Base-by-base conservation (phyloP, 2,797 vertebrate species). In the Chelidonichthys spinosus region DNA sequence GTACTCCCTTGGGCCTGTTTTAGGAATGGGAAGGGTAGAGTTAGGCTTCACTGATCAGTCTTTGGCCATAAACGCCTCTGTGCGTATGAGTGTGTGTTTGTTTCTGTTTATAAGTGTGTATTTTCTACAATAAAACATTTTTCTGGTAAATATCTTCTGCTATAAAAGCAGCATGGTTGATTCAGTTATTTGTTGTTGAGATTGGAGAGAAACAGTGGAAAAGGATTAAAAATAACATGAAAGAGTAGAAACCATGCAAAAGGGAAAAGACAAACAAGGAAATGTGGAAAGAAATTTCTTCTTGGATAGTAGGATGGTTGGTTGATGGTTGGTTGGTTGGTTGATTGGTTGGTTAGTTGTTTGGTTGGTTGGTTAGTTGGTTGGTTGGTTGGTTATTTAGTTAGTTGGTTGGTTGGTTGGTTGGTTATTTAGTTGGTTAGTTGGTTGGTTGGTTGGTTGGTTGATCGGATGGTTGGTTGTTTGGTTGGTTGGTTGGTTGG, bases 1-100 rank as follows among this genome's bases (percentile, higher is more conserved):
- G 77, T 43, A 68, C 66, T 87, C 91, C 85, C 82, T 1, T 40
- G 89, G 78, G 91, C 4, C 42, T 79, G 79, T 88, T 87, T 89
- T 81, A 79, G 78, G 58, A 84, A 83, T 84, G 63, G 79, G 84
- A 74, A 78, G 88, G 83, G 80, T 79, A 64, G 85, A 78, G 87
- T 90, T 88, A 83, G 76, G 89, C 86, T 84, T 87, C 81, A 63
- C 87, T 87, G 89, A 90, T 89, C 87, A 87, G 85, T 87, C 79
- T 79, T 62, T 0, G 36, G 66, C 79, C 85, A 76, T 90, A 92
- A 76, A 91, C 77, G 58, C 80, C 84, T 63, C 42, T 33, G n/a
- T 36, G 65, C 10, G 3, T 15, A n/a, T 42, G 52, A 32, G 47
- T 43, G 61, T 70, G 66, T 83, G 63, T 69, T 46, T 78, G 74